phyloP scores from a whole-genome alignment of 1,140 invertebrate species.

The Apis dorsata region DNA sequence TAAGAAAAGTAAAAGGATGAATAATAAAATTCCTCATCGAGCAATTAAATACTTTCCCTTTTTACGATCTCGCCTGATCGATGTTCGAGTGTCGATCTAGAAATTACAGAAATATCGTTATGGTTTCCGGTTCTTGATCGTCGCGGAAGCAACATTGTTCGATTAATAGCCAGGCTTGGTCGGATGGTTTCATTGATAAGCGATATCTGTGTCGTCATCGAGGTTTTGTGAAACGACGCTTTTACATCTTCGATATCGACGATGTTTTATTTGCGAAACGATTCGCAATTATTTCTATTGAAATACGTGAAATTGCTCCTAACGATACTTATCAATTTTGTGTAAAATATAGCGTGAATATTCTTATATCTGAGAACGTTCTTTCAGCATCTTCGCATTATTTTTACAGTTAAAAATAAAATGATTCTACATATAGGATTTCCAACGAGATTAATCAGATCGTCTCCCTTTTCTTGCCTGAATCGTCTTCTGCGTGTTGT shows the following conservation, averaged over 20 bases:
- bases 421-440: neutral
- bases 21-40: constrained; percentile 33
- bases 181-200: neutral
- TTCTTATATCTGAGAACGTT: too few species aligned
- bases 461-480: constrained; percentile 18
- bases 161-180: neutral
- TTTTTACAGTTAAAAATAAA: neutral
- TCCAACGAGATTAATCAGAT: constrained; percentile 3
- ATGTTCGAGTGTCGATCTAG: constrained; percentile 30
- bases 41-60: constrained; percentile 47
- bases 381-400: too few species aligned
- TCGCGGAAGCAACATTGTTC: neutral
- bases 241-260: neutral
- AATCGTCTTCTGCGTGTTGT: constrained; percentile 6
- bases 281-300: too few species aligned
- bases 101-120: neutral
- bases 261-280: neutral
- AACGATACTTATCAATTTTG: too few species aligned
- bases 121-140: neutral
- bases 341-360: too few species aligned
- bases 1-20: constrained; percentile 14
- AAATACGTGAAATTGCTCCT: too few species aligned
- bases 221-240: neutral
- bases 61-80: neutral
- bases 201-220: neutral